Base-by-base conservation (phyloP, 1,140 invertebrate genomes). In the Heterodera schachtii region DNA sequence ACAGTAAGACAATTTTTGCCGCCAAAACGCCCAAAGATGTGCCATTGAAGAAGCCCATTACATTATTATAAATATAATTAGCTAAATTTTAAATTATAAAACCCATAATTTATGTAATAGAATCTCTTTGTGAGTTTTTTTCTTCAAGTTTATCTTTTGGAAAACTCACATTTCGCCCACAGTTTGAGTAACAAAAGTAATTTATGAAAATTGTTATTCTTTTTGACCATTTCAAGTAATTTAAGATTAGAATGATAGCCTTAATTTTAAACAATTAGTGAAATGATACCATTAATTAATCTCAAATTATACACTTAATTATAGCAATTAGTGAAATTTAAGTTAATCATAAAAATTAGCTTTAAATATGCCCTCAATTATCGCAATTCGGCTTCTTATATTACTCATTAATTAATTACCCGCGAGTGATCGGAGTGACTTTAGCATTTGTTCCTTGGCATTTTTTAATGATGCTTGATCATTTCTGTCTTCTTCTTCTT, bases 21-120 rank as follows among this genome's bases (percentile, higher is more conserved):
- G 73, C 52, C 19, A 74, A 21, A 43, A 74, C 21, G 52, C 16
- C 7, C 52, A 74, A 74, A 19, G 73, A 74, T 21, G 73, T 49
- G 46, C 73, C 73, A 43, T 74, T 74, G n/a, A 74, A 41, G 52
- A 41, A 74, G 6, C 73, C 73, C 46, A 49, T 49, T 21, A 19
- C 52, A 7, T 57, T 57, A n/a, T 57, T 57, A 9, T 74, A 74
- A 74, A 74, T 74, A 9, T 49, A 74, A 74, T 74, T 74, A 41
- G 46, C 73, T 74, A 21, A 9, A 74, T 64, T n/a, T n/a, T n/a
- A n/a, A n/a, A n/a, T n/a, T n/a, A n/a, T n/a, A n/a, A n/a, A n/a
- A n/a, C n/a, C n/a, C n/a, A n/a, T n/a, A n/a, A n/a, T n/a, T n/a
- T n/a, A n/a, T n/a, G n/a, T n/a, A n/a, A n/a, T n/a, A n/a, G n/a